phyloP scores from a whole-genome alignment of 2,113 vertebrate genomes.

The Eupsittula cactorum region DNA sequence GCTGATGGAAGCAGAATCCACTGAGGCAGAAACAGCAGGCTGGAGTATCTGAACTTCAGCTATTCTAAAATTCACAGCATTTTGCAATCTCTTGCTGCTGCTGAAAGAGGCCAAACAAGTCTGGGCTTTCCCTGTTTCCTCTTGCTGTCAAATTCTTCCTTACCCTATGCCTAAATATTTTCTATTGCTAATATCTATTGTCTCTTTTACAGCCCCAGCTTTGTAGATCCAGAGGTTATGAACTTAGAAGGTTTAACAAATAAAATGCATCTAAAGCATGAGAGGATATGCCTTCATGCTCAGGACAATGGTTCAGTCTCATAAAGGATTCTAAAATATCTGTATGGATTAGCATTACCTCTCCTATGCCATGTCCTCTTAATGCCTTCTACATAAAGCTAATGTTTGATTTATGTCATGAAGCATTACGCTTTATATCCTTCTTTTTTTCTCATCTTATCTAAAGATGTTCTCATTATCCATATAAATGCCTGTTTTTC shows the following conservation, averaged over 20 bases:
- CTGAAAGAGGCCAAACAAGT: background rate
- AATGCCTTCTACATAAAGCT: background rate
- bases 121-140: background rate
- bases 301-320: background rate
- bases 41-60: background rate
- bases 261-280: background rate
- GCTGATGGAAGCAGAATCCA: slow-evolving; percentile 44
- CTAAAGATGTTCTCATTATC: slow-evolving; percentile 37
- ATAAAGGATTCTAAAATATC: background rate
- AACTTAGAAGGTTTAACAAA: background rate
- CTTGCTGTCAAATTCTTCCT: background rate
- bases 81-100: background rate
- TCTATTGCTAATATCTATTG: background rate
- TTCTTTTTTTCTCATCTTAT: background rate
- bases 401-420: background rate
- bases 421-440: background rate
- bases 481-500: slow-evolving; percentile 34
- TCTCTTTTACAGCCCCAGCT: background rate
- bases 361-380: background rate
- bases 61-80: background rate
- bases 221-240: background rate
- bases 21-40: slow-evolving; percentile 19
- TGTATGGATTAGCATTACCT: background rate
- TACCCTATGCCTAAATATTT: background rate
- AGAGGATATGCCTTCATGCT: background rate